Evolutionary conservation across 2,888 invertebrate species (phyloP).

Genomic region (Metacarcinus magister): DNA sequence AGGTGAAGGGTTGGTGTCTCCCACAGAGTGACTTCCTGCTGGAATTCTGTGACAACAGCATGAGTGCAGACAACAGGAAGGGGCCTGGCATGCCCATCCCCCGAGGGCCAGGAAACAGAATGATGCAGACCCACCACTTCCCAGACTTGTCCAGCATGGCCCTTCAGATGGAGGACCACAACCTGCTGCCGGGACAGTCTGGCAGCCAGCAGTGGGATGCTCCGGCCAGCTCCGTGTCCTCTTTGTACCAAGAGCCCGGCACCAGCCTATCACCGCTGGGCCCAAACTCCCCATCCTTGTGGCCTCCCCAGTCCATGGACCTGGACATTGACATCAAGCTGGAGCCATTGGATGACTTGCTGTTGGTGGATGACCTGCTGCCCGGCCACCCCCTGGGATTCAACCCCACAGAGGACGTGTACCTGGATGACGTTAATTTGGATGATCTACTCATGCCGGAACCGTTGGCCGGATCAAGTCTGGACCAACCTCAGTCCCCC

Average conservation of each 20-base stretch:
- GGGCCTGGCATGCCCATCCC: constrained; percentile 81
- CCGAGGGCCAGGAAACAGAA: constrained; percentile 74
- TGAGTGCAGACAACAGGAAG: constrained; percentile 62
- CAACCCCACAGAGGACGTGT: constrained; percentile 68
- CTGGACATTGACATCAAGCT: constrained; percentile 81
- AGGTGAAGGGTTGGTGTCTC: background rate
- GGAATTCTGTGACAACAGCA: constrained; percentile 78
- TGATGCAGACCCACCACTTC: constrained; percentile 61
- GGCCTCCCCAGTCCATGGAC: constrained; percentile 79
- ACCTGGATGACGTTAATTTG: constrained; percentile 75
- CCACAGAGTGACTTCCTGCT: constrained; percentile 81
- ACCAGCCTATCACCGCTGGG: constrained; percentile 74
- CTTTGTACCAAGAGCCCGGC: constrained; percentile 72
- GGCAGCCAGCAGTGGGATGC: constrained; percentile 63
- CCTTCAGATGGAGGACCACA: constrained; percentile 78
- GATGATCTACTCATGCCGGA: constrained; percentile 80
- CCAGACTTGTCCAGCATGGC: constrained; percentile 67
- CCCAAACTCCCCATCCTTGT: constrained; percentile 78
- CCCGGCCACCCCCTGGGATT: constrained; percentile 67
- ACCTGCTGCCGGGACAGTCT: constrained; percentile 67
- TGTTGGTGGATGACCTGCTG: constrained; percentile 76
- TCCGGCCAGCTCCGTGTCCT: constrained; percentile 61
- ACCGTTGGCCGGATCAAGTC: constrained; percentile 44
- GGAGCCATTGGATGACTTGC: constrained; percentile 80
- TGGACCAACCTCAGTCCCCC: constrained; percentile 81